Base-by-base conservation (phyloP, 64 coral and sea anemone genomes). In the Platygyra sinensis region DNA sequence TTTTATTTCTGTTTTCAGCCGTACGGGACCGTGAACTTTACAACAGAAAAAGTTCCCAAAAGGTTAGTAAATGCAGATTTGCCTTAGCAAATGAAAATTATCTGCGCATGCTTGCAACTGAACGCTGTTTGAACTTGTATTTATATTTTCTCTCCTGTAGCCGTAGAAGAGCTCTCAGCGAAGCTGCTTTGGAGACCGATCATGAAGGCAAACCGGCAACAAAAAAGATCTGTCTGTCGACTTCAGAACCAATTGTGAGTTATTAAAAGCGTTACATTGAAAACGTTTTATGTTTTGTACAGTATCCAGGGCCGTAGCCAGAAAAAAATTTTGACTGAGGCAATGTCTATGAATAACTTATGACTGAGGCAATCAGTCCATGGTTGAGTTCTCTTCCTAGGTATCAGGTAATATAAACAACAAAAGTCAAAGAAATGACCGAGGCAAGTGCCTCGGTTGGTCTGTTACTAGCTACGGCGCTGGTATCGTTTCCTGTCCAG, bases 181-280 rank as follows among this genome's bases (percentile, higher is more conserved):
- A 85, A 2, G 16, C 62, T 42, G 62, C 72, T 71, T 36, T 72
- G 20, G 42, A 85, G 3, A 71, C 22, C 15, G 62, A 27, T 9
- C 25, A 11, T 25, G 25, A 20, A 52, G 39, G 1, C 30, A 33
- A 46, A 46, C 5, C 32, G 9, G 5, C 10, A 69, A 27, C 19
- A 36, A 85, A 85, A 50, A 72, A 85, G 81, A n/a, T n/a, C 4
- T 69, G 39, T 10, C 22, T 54, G 32, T 69, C 65, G 24, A 69
- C 65, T 29, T 24, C 62, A 69, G 62, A 69, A 51, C 39, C 81
- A 71, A 71, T 24, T 17, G 81, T 85, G 71, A 85, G 81, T 85
- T 71, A 13, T 28, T 42, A 27, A 57, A 57, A 57, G 15, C 15
- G 54, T 14, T 36, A 36, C 33, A 36, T 36, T 57, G 42, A 57